Evolutionary conservation across 2,797 vertebrate species (phyloP).

Genomic region (Xyrichtys novacula): DNA sequence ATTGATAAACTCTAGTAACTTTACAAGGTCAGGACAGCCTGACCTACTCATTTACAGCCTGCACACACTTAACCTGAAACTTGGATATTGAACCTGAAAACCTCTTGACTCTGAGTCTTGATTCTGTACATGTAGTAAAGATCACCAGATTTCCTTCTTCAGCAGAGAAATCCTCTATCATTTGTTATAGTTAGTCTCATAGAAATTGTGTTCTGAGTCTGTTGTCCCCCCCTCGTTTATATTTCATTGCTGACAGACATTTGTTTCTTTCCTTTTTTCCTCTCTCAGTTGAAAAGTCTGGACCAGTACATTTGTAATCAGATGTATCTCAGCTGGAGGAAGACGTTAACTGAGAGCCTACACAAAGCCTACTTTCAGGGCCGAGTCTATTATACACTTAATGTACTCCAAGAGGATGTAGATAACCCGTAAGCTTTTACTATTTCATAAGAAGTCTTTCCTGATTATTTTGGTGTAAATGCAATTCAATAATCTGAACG

Average conservation of each 20-base stretch:
- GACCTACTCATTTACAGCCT: conserved; percentile 31
- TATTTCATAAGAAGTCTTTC: not conserved
- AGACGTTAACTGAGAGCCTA: conserved; percentile 91
- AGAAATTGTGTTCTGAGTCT: not conserved
- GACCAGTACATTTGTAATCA: conserved; percentile 94
- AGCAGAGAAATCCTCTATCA: not conserved
- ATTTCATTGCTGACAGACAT: not conserved
- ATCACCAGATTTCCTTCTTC: too few species aligned
- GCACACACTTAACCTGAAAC: not conserved
- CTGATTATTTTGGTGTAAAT: not conserved
- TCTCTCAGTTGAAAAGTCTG: conserved; percentile 92
- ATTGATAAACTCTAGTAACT: not conserved
- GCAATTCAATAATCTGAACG: not conserved
- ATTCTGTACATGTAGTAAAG: not conserved
- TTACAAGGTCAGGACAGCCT: conserved; percentile 40
- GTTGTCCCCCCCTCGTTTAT: not conserved
- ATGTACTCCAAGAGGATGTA: conserved; percentile 89
- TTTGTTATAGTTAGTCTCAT: not conserved
- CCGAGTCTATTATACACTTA: conserved; percentile 94
- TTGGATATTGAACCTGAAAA: conserved; percentile 18
- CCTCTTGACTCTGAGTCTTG: not conserved
- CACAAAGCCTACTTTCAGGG: conserved; percentile 92
- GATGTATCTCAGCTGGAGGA: conserved; percentile 95
- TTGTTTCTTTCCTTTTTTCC: not conserved
- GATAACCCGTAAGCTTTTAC: conserved; percentile 92